These are phyloP conservation scores for Typhlomys cinereus DNA, from an alignment of 2,113 vertebrate genomes.

Conservation along the genomic window DNA sequence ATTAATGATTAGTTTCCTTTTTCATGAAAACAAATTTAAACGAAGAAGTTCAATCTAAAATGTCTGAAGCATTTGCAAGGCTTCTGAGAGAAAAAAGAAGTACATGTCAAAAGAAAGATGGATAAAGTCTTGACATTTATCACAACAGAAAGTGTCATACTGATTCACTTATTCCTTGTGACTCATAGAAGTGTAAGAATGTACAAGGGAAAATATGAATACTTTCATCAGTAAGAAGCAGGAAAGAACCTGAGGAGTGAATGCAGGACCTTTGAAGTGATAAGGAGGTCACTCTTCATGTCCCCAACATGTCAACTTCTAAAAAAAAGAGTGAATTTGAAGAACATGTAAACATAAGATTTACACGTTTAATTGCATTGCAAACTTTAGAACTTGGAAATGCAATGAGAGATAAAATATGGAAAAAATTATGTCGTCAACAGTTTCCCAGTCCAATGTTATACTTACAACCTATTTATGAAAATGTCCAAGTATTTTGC, in stretches of 20 bases:
- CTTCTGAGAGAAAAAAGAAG: constrained; percentile 43
- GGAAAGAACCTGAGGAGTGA: not conserved
- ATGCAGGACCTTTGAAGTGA: constrained; percentile 27
- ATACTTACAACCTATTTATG: not conserved
- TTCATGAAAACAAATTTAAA: not conserved
- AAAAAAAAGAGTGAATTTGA: not conserved
- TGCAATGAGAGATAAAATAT: not conserved
- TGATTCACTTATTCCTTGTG: constrained; percentile 40
- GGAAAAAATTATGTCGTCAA: constrained; percentile 36
- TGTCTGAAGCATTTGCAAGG: constrained; percentile 32
- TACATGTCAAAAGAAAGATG: not conserved
- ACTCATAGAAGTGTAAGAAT: constrained; percentile 17
- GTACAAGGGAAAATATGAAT: not conserved
- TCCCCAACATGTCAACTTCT: constrained; percentile 41
- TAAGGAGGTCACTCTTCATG: not conserved
- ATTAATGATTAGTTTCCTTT: constrained; percentile 14
- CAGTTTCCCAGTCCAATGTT: not conserved
- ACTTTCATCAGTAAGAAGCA: constrained; percentile 18
- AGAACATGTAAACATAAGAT: not conserved
- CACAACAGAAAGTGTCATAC: constrained; percentile 43
- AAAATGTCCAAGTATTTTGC: constrained; percentile 30
- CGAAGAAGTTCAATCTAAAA: not conserved
- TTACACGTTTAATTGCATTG: not conserved
- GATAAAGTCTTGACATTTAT: constrained; percentile 44
- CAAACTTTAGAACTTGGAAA: not conserved